These are phyloP conservation scores for Acleris laterana DNA, from an alignment of 2,888 invertebrate species.

Conservation along the genomic window DNA sequence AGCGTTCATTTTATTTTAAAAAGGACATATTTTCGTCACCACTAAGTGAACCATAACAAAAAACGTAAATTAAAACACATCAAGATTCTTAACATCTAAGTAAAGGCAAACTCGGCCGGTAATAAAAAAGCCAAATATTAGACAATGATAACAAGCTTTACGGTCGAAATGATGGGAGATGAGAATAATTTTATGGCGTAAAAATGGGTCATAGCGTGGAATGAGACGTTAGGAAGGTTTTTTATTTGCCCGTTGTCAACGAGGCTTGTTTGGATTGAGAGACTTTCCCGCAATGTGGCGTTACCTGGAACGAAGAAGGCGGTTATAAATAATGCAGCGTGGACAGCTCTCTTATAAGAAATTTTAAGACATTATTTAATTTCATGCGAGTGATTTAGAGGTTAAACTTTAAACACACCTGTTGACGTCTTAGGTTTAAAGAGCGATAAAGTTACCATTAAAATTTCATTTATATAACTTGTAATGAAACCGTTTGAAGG, in stretches of 20 bases:
- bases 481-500: slow-evolving; percentile 36
- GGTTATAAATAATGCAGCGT: slow-evolving; percentile 69
- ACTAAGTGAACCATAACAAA: slow-evolving; percentile 25
- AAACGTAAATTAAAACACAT: slow-evolving; percentile 41
- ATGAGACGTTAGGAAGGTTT: slow-evolving; percentile 53
- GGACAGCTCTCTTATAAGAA: slow-evolving; percentile 49
- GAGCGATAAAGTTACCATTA: background rate
- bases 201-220: slow-evolving; percentile 71
- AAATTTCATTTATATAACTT: slow-evolving; percentile 22
- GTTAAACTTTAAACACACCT: slow-evolving; percentile 48
- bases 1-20: slow-evolving; percentile 42
- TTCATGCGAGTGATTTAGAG: slow-evolving; percentile 34
- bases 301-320: slow-evolving; percentile 63
- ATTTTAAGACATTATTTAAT: slow-evolving; percentile 30
- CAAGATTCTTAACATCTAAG: slow-evolving; percentile 36
- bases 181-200: slow-evolving; percentile 68
- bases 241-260: slow-evolving; percentile 75
- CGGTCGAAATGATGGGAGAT: slow-evolving; percentile 54
- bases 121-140: slow-evolving; percentile 73
- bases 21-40: slow-evolving; percentile 37
- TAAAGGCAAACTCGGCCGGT: slow-evolving; percentile 49
- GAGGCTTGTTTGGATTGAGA: slow-evolving; percentile 58
- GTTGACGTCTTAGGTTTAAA: slow-evolving; percentile 38
- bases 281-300: slow-evolving; percentile 51
- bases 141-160: slow-evolving; percentile 68